Evolutionary conservation across 2,888 invertebrate genomes (phyloP).

Genomic region (Diaperis boleti): DNA sequence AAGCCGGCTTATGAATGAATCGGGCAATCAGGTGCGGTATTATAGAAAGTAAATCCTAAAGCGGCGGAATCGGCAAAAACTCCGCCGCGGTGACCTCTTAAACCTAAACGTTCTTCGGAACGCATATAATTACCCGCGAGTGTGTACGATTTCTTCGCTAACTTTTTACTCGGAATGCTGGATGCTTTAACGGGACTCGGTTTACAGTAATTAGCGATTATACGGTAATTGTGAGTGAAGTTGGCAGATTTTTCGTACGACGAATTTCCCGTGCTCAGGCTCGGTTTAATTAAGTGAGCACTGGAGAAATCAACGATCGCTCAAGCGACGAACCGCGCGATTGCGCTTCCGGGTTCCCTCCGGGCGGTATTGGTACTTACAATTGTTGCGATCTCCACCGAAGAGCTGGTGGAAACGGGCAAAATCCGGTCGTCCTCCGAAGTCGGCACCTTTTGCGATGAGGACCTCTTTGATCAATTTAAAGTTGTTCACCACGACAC

Average conservation of each 20-base stretch:
- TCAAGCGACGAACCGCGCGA: slow-evolving; percentile 48
- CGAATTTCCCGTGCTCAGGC: slow-evolving; percentile 47
- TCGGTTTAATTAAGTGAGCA: slow-evolving; percentile 47
- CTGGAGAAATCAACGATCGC: slow-evolving; percentile 51
- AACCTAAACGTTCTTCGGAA: slow-evolving; percentile 45
- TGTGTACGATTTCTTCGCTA: slow-evolving; percentile 45
- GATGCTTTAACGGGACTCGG: slow-evolving; percentile 53
- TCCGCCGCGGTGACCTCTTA: slow-evolving; percentile 48
- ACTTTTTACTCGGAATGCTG: slow-evolving; percentile 52
- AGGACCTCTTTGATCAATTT: slow-evolving; percentile 80
- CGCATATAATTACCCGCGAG: slow-evolving; percentile 43
- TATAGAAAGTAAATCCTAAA: slow-evolving; percentile 61
- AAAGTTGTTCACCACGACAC: slow-evolving; percentile 81
- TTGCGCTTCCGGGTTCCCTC: slow-evolving; percentile 48
- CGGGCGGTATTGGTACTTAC: slow-evolving; percentile 71
- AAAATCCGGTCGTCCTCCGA: slow-evolving; percentile 87
- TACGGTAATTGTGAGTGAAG: slow-evolving; percentile 41
- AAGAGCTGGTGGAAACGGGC: slow-evolving; percentile 84
- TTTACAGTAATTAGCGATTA: slow-evolving; percentile 53
- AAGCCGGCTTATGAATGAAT: slow-evolving; percentile 62
- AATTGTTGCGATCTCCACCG: slow-evolving; percentile 87
- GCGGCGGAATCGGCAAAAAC: slow-evolving; percentile 50
- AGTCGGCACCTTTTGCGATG: slow-evolving; percentile 83
- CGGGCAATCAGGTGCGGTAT: slow-evolving; percentile 53
- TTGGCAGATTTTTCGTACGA: slow-evolving; percentile 32